Base-by-base conservation (phyloP, 2,888 invertebrate species). In the Resseliella maxima region DNA sequence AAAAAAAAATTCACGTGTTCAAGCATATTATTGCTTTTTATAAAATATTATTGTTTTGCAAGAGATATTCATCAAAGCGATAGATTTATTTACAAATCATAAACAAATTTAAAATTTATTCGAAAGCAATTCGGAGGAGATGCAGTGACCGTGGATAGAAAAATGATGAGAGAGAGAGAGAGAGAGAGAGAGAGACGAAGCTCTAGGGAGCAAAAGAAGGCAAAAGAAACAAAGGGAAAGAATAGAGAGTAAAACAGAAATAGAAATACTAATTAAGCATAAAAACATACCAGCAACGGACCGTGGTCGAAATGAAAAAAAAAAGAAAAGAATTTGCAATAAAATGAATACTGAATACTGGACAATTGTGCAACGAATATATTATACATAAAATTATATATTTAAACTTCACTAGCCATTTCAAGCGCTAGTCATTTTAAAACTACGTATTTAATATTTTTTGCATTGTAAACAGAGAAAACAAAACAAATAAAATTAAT, bases 321-420 rank as follows among this genome's bases (percentile, higher is more conserved):
- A 83, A 38, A 83, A 8, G 83, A 38, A 83, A 83, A 38, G 18
- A 41, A 85, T 24, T n/a, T 85, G 45, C 85, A 45, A 85, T 85
- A 85, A 85, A 83, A 24, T 46, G 0, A 5, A 59, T 45, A 85
- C 41, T 85, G 45, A 85, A 83, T 83, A 85, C 85, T 85, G 85
- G 85, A 85, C 85, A 85, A 46, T 45, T 85, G 85, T 85, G 85
- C 85, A 85, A 85, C 85, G 85, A 85, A 85, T 85, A 85, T 85
- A 85, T 41, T 41, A 59, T 59, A 59, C 59, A 59, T 59, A 59
- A 59, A n/a, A 59, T 59, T 59, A 59, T 72, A 72, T 72, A 72
- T 72, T 31, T 72, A 72, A 72, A 72, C 31, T 72, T 72, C 31
- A 72, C 72, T 72, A 72, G 72, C 15, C 72, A 72, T 72, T 72